Percentiles rank a stretch among this genome's conserved stretches.
These are phyloP conservation scores for Anoncus sp. DNA, from an alignment of 2,888 invertebrate species.

Conservation along the genomic window DNA sequence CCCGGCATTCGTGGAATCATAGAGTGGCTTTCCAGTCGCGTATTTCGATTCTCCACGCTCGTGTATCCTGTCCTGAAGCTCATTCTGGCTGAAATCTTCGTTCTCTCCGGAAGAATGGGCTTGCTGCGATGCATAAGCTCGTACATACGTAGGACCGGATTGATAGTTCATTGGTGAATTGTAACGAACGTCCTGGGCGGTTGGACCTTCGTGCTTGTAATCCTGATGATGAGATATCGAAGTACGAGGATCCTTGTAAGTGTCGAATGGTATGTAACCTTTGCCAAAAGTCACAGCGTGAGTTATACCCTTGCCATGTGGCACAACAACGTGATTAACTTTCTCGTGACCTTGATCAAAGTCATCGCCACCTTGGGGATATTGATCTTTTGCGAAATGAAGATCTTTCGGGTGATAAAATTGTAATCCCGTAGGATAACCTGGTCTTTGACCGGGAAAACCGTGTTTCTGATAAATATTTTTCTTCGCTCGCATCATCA, in stretches of 20 bases:
- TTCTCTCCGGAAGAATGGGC: conserved; percentile 38
- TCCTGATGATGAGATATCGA: conserved; percentile 53
- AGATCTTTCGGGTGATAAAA: conserved; percentile 34
- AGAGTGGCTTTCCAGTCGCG: background rate
- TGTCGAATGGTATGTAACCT: conserved; percentile 77
- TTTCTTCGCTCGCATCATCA: conserved; percentile 63
- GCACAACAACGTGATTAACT: conserved; percentile 73
- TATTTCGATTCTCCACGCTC: conserved; percentile 10
- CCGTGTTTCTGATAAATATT: conserved; percentile 29
- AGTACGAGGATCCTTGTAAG: conserved; percentile 67
- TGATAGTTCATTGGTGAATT: conserved; percentile 15
- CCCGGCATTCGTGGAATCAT: conserved; percentile 5
- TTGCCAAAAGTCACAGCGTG: conserved; percentile 75
- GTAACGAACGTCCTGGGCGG: background rate
- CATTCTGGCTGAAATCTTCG: background rate
- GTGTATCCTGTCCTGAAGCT: conserved; percentile 33
- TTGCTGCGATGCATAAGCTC: conserved; percentile 40
- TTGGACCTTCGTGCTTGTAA: conserved; percentile 44
- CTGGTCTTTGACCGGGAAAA: conserved; percentile 39
- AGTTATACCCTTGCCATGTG: conserved; percentile 75
- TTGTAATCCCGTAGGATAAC: background rate
- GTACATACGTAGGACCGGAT: conserved; percentile 13
- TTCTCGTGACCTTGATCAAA: conserved; percentile 74
- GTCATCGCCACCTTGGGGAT: conserved; percentile 73
- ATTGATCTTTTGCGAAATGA: conserved; percentile 37